Evolutionary conservation across 1,140 invertebrate genomes (phyloP), one percentile per base, ranked within the genome.

Genomic region (Neocloeon triangulifer): DNA sequence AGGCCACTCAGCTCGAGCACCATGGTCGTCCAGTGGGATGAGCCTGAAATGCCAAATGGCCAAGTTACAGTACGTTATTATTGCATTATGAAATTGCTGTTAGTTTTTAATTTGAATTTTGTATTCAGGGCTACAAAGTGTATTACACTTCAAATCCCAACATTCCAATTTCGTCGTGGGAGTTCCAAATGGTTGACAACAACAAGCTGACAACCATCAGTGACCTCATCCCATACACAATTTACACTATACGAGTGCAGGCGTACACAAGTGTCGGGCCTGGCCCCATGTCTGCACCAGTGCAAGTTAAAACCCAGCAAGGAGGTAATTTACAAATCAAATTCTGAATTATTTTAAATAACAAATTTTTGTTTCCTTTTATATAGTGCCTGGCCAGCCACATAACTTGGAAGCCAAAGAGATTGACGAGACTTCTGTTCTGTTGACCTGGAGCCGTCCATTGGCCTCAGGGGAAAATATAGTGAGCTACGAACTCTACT

Each of bases 1-100:
- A 62, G 84, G 30, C 82, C 89, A 10, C 62, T 95, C 25, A 94
- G 85, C 50, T 82, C 86, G 10, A 88, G 72, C 47, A 95, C 88
- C 12, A 85, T 97, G 70, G 73, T 77, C 0, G 88, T 98, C 43
- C 82, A 91, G 46, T 98, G 92, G 92, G 78, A 89, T 47, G 84
- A 88, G 49, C 91, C 91, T 14, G 85, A 92, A 52, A 88, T 78
- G 40, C 85, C 89, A 12, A 95, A 96, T 55, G 92, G 91, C 41
- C 77, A 88, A 69, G 82, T 97, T 35, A 86, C 80, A 55, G 88
- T 92, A 59, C 62, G 66, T 57, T 46, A n/a, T 15, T 12, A 12
- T 8, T 26, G 19, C 17, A 10, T 16, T 8, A 18, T 4, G 17
- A 18, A 18, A 10, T 4, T 2, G 9, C 19, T 29, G 10, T 15